phyloP scores from a whole-genome alignment of 2,888 invertebrate genomes.

The Ornithoptera alexandrae region DNA sequence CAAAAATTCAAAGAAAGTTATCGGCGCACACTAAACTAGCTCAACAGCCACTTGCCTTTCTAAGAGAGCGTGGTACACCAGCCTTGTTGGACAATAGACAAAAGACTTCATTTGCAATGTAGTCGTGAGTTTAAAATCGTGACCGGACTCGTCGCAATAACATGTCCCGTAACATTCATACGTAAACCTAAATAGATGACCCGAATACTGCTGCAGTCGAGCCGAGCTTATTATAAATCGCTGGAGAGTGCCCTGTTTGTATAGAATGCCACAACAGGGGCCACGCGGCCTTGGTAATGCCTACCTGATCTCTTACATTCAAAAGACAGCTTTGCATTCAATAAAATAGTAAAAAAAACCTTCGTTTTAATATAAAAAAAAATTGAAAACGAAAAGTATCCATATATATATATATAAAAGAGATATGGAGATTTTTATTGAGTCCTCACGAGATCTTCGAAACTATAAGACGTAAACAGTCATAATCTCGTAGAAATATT shows the following conservation, averaged over 20 bases:
- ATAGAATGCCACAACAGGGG: conserved; percentile 37
- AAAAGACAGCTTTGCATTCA: background rate
- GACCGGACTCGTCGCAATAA: conserved; percentile 34
- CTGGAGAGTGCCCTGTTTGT: conserved; percentile 35
- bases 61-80: conserved; percentile 13
- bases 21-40: conserved; percentile 6
- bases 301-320: conserved; percentile 14
- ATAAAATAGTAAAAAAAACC: background rate
- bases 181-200: conserved; percentile 50
- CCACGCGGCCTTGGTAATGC: conserved; percentile 36
- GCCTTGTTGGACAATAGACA: conserved; percentile 27
- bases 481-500: too few relatives aligned
- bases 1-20: conserved; percentile 24
- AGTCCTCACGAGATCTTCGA: too few relatives aligned
- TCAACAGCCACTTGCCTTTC: conserved; percentile 12
- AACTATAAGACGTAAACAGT: too few relatives aligned
- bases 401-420: too few relatives aligned
- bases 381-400: too few relatives aligned
- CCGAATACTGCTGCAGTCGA: conserved; percentile 40
- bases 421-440: too few relatives aligned
- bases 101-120: conserved; percentile 30
- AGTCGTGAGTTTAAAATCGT: conserved; percentile 28
- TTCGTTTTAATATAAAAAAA: too few relatives aligned
- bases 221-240: conserved; percentile 37
- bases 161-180: conserved; percentile 33